phyloP scores from a whole-genome alignment of 2,113 vertebrate genomes.

The Rhinichthys klamathensis region DNA sequence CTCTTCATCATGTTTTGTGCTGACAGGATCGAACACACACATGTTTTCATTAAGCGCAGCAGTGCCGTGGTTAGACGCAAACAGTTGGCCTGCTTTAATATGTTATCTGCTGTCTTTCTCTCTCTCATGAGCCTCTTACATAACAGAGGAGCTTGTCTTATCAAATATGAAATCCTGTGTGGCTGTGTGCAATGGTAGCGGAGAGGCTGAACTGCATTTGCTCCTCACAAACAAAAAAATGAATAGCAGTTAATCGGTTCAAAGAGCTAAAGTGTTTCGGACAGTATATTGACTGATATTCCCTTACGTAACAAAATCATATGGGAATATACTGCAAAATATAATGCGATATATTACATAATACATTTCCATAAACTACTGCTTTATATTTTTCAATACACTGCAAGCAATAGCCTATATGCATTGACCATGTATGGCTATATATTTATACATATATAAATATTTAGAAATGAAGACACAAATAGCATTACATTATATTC shows the following conservation, averaged over 20 bases:
- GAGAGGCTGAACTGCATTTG: neutral
- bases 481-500: too few species aligned
- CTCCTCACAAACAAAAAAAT: neutral
- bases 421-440: too few species aligned
- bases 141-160: constrained; percentile 57
- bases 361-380: too few species aligned
- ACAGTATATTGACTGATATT: too few species aligned
- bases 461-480: too few species aligned
- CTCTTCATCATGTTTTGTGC: constrained; percentile 60
- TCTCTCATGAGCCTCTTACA: constrained; percentile 70
- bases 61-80: constrained; percentile 18
- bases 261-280: neutral
- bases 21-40: constrained; percentile 69
- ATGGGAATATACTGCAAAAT: too few species aligned
- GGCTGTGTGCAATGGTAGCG: neutral
- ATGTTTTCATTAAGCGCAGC: constrained; percentile 70
- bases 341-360: too few species aligned
- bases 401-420: too few species aligned
- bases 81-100: constrained; percentile 25
- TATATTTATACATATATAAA: too few species aligned
- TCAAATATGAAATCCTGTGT: constrained; percentile 35
- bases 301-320: too few species aligned
- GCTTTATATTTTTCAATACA: too few species aligned
- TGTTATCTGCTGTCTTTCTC: constrained; percentile 50
- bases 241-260: constrained; percentile 1